These are phyloP conservation scores for Premnoplex brunnescens DNA, from an alignment of 2,797 vertebrate species.

Conservation along the genomic window DNA sequence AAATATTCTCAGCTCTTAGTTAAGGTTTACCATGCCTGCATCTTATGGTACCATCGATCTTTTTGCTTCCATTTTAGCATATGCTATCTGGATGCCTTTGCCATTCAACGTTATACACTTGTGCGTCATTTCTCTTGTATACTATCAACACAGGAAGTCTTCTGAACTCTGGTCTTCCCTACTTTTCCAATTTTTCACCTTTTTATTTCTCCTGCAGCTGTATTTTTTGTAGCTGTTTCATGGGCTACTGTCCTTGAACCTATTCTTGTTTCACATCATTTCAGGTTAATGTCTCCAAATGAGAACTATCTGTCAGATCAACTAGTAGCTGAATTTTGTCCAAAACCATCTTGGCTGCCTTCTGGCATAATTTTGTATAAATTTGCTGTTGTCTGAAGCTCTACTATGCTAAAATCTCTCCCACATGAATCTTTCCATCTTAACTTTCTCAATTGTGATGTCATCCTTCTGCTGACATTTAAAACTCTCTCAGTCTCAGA, in stretches of 20 bases:
- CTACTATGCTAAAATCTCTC: background rate
- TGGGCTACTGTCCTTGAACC: background rate
- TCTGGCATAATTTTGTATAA: background rate
- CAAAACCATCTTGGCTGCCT: background rate
- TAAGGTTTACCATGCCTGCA: background rate
- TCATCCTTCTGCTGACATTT: background rate
- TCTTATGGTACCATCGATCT: background rate
- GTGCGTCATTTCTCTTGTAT: background rate
- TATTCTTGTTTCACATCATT: background rate
- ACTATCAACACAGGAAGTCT: background rate
- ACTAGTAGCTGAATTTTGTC: background rate
- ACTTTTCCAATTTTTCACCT: background rate
- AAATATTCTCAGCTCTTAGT: background rate
- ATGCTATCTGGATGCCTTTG: background rate
- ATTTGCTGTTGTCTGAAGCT: background rate
- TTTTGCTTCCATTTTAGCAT: background rate
- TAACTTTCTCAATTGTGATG: background rate
- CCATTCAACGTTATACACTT: rapidly evolving
- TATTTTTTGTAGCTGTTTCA: background rate
- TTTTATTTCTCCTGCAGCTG: background rate
- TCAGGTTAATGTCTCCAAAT: background rate
- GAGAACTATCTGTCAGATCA: background rate
- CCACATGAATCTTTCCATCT: background rate
- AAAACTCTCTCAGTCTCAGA: background rate
- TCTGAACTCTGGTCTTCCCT: background rate